A percentile compares a stretch with the other conserved stretches of the same genome.
Evolutionary conservation across 2,888 invertebrate genomes (phyloP).

Genomic region (Napeogenes sylphis): DNA sequence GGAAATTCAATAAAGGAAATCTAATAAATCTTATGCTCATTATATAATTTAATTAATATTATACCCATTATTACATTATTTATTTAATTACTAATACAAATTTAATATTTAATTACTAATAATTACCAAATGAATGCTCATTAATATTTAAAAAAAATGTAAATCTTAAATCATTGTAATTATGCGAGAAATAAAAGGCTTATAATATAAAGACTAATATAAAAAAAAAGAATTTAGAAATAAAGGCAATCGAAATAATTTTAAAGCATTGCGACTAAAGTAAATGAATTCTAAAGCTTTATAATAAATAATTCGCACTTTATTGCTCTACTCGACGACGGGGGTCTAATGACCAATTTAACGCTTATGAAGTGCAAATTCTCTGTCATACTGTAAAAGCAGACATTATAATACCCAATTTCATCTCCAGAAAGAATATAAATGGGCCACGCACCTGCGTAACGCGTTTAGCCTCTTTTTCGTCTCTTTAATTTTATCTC

Average conservation of each 20-base stretch:
- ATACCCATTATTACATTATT: too few relatives aligned
- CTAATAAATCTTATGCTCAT: too few relatives aligned
- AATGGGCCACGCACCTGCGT: constrained; percentile 44
- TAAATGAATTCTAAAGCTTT: constrained; percentile 39
- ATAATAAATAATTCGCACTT: constrained; percentile 66
- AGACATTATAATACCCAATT: constrained; percentile 72
- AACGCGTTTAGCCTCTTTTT: constrained; percentile 27
- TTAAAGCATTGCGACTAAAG: constrained; percentile 9
- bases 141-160: too few relatives aligned
- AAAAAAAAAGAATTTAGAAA: neutral
- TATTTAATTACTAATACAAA: too few relatives aligned
- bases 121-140: too few relatives aligned
- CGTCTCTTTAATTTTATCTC: constrained; percentile 41
- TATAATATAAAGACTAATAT: too few relatives aligned
- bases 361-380: constrained; percentile 76
- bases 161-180: too few relatives aligned
- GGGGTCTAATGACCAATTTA: constrained; percentile 67
- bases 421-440: constrained; percentile 67
- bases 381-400: constrained; percentile 68
- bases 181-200: too few relatives aligned
- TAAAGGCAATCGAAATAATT: neutral
- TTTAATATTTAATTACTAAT: too few relatives aligned
- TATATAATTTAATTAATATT: too few relatives aligned
- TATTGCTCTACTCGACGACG: constrained; percentile 49
- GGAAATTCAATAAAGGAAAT: too few relatives aligned